phyloP scores from a whole-genome alignment of 1,140 invertebrate species.

The Bombus confusus region DNA sequence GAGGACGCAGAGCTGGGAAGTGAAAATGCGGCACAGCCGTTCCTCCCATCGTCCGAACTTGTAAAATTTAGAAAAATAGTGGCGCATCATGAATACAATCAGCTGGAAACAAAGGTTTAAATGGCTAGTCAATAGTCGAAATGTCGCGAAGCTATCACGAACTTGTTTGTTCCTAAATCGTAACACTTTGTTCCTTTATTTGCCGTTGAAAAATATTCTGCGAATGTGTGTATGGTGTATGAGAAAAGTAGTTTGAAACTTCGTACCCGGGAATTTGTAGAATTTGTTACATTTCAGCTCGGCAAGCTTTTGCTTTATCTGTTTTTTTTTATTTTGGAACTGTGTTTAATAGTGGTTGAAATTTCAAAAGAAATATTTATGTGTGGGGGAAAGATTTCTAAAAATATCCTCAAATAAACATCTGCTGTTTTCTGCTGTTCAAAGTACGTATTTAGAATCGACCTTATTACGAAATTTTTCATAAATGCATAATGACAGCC shows the following conservation, averaged over 20 bases:
- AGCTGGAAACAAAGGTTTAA: background rate
- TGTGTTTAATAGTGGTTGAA: background rate
- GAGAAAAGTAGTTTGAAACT: background rate
- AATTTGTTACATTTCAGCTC: background rate
- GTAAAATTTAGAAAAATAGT: constrained; percentile 41
- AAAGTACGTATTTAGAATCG: background rate
- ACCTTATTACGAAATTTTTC: background rate
- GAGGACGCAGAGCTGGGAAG: background rate
- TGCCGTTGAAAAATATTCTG: background rate
- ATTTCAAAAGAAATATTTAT: background rate
- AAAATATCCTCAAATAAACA: background rate
- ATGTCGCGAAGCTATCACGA: too few species aligned
- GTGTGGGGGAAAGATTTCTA: background rate
- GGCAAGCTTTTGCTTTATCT: background rate
- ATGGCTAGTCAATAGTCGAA: background rate
- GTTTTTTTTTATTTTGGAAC: too few species aligned
- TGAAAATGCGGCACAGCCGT: constrained; percentile 33
- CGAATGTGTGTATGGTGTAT: background rate
- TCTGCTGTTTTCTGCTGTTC: background rate
- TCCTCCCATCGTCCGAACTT: constrained; percentile 2
- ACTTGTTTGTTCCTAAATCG: background rate
- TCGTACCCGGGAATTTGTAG: background rate
- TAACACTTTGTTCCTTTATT: background rate
- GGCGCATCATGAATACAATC: constrained; percentile 5
- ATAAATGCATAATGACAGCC: too few species aligned